Evolutionary conservation across 2,797 vertebrate species (phyloP).

Genomic region (Gobio occitaniae): DNA sequence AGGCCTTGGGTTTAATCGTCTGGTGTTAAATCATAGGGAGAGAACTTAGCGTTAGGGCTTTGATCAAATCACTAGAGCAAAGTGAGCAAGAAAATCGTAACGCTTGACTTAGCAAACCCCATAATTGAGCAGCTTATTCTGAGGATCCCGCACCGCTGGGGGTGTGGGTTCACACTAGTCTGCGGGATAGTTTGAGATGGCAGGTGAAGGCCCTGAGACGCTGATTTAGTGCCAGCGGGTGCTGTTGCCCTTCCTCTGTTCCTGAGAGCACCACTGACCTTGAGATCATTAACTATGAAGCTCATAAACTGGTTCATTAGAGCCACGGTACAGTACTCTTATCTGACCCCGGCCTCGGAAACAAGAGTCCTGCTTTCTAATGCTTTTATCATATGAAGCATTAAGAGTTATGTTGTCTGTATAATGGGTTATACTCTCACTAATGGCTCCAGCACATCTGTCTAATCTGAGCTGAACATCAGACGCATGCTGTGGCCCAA

Average conservation of each 20-base stretch:
- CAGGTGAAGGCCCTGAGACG: background rate
- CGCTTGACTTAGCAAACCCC: background rate
- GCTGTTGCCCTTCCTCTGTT: background rate
- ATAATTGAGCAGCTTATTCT: background rate
- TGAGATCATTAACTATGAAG: slow-evolving; percentile 4
- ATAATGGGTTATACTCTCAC: background rate
- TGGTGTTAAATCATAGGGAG: background rate
- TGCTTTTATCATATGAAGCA: background rate
- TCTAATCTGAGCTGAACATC: slow-evolving; percentile 23
- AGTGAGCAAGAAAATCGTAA: background rate
- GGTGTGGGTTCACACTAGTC: background rate
- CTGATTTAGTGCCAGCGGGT: background rate
- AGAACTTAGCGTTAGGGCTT: background rate
- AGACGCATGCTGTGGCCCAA: background rate
- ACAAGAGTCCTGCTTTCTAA: background rate
- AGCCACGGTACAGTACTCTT: background rate
- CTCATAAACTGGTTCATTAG: slow-evolving; percentile 26
- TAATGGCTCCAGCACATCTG: slow-evolving; percentile 9
- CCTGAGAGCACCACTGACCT: background rate
- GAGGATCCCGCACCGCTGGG: background rate
- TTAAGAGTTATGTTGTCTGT: background rate
- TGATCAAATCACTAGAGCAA: background rate
- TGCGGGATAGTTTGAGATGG: background rate
- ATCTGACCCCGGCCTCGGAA: background rate
- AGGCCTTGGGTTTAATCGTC: background rate